These are phyloP conservation scores for Bathynomus jamesi DNA, from an alignment of 1,140 invertebrate species.

Conservation along the genomic window DNA sequence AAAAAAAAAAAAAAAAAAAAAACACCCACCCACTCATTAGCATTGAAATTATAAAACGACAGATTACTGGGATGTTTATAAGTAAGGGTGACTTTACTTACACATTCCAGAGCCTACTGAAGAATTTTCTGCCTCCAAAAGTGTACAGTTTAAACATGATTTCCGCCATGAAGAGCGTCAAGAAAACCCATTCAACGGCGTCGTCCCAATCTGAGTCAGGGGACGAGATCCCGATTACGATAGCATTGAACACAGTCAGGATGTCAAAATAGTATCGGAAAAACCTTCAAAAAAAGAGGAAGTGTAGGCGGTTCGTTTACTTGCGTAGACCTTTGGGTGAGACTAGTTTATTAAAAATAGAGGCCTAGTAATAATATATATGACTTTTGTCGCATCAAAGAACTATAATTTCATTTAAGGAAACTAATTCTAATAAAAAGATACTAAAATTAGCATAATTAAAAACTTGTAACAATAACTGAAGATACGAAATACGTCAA, in stretches of 20 bases:
- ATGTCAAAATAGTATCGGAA: slow-evolving; percentile 50
- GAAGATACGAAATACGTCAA: too few species aligned
- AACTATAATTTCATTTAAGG: background rate
- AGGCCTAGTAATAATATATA: background rate
- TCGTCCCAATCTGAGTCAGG: slow-evolving; percentile 46
- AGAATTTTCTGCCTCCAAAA: slow-evolving; percentile 45
- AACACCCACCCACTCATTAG: background rate
- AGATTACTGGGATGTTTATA: background rate
- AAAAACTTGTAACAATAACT: background rate
- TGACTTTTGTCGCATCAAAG: background rate
- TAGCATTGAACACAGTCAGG: slow-evolving; percentile 49
- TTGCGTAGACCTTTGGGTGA: background rate
- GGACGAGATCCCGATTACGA: slow-evolving; percentile 47
- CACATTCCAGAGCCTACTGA: slow-evolving; percentile 48
- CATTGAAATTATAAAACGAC: background rate
- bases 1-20: background rate
- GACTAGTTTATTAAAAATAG: background rate
- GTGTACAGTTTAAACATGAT: slow-evolving; percentile 49
- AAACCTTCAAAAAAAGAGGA: slow-evolving; percentile 38
- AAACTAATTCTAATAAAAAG: background rate
- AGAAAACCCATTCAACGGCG: slow-evolving; percentile 48
- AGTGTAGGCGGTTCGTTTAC: background rate
- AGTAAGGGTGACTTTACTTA: slow-evolving; percentile 40
- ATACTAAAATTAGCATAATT: background rate
- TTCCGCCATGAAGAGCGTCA: slow-evolving; percentile 47